Conservation (phyloP, 2,113 vertebrate genomes). For the Colistium nudipinnis region DNA sequence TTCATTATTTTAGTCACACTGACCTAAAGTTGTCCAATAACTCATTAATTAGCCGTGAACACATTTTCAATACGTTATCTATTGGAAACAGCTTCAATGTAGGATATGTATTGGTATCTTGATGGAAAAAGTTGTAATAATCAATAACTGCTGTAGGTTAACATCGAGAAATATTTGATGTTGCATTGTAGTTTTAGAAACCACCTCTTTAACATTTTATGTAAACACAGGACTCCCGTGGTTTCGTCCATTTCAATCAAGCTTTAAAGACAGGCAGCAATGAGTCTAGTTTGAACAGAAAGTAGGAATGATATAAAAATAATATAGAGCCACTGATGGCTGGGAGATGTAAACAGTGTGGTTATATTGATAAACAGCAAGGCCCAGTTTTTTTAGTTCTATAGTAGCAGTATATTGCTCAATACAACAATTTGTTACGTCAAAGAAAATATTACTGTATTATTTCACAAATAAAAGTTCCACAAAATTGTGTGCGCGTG, state of each 20-base stretch:
- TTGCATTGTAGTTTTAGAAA: not conserved
- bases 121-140: not conserved
- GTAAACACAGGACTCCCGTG: not conserved
- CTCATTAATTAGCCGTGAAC: not conserved
- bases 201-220: not conserved
- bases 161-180: not conserved
- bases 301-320: no score
- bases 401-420: no score
- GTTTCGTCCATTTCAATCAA: not conserved
- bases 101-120: not conserved
- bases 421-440: no score
- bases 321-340: not conserved
- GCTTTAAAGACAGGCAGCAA: not conserved
- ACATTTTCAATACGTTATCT: not conserved
- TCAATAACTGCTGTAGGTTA: not conserved
- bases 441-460: not conserved
- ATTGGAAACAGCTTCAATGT: not conserved
- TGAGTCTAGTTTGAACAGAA: not conserved
- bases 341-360: not conserved
- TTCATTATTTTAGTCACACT: no score
- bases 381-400: not conserved
- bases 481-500: no score
- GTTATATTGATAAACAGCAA: not conserved
- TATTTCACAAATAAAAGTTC: not conserved
- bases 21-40: no score